Conservation (phyloP, 2,888 invertebrate genomes). For the Bombyx huttoni region DNA sequence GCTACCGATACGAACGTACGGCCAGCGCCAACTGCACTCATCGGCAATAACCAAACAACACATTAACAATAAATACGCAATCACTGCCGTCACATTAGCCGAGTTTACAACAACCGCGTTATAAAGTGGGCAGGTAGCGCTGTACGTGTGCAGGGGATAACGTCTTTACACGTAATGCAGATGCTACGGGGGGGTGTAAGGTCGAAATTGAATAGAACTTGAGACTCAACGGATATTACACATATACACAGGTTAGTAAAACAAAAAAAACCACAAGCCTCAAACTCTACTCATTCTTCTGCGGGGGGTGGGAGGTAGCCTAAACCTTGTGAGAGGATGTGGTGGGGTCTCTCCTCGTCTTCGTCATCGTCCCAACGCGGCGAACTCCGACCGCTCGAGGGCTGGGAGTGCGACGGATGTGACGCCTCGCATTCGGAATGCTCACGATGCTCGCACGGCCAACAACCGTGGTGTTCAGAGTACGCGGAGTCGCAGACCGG, state of each 20-base stretch:
- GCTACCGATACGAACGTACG: slow-evolving; percentile 42
- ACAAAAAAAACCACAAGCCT: slow-evolving; percentile 1
- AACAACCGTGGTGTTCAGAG: slow-evolving; percentile 64
- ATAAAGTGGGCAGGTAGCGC: slow-evolving; percentile 39
- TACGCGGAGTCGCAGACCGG: slow-evolving; percentile 66
- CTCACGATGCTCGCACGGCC: slow-evolving; percentile 61
- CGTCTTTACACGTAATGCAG: slow-evolving; percentile 12
- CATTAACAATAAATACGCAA: slow-evolving; percentile 25
- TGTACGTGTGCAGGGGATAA: slow-evolving; percentile 32
- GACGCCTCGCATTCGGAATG: slow-evolving; percentile 46
- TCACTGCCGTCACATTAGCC: slow-evolving; percentile 49
- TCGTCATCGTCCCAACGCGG: slow-evolving; percentile 64
- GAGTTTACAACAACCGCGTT: slow-evolving; percentile 7
- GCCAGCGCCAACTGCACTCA: slow-evolving; percentile 61
- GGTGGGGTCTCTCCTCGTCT: slow-evolving; percentile 50
- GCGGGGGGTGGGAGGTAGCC: slow-evolving; percentile 8
- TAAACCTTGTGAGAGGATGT: slow-evolving; percentile 62
- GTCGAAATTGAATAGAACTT: slow-evolving; percentile 35
- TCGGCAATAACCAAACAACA: slow-evolving; percentile 1
- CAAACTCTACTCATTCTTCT: slow-evolving; percentile 12
- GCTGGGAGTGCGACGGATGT: slow-evolving; percentile 56
- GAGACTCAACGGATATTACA: slow-evolving; percentile 21
- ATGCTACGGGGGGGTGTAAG: slow-evolving; percentile 19
- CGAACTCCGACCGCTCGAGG: slow-evolving; percentile 59
- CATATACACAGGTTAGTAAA: not conserved